Base-by-base conservation (phyloP, 2,888 invertebrate species). In the Epinotia brunnichana region DNA sequence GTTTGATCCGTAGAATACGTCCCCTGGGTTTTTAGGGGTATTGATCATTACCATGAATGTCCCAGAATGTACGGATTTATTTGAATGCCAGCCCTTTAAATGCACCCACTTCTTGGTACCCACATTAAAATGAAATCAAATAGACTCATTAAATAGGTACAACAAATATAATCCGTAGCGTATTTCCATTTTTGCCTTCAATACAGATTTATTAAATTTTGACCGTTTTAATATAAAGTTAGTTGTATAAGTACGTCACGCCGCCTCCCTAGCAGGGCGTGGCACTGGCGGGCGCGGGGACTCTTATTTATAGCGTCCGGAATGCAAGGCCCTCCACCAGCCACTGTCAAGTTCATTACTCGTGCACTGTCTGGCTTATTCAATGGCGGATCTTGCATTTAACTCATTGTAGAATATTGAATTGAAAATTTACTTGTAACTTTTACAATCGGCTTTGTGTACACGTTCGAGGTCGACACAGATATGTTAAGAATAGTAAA, bases 331-430 rank as follows among this genome's bases (percentile, higher is more conserved):
- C 87, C 87, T 86, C 87, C 84, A 84, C 81, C 80, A 77, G 81
- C 87, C 89, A 90, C 90, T 91, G 91, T 92, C 91, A 92, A 92
- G 92, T 91, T 91, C 91, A 91, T 89, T 90, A 88, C 82, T 86
- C 87, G 75, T 76, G 77, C 57, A 62, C 59, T 71, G 68, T 66
- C 59, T 54, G 61, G 56, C 59, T 73, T 70, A 59, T 61, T 67
- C 67, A 68, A 61, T 15, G 29, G 19, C 54, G 17, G 29, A 15
- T 54, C 35, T 10, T 11, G 24, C 41, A 24, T 56, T 53, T 19
- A 19, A 64, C 19, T 54, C 17, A 35, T 51, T 54, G n/a, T 56
- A 56, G 4, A 2, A 66, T 41, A 41, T 53, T 53, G 39, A 13
- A 41, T 41, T 13, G 13, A 41, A 41, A 41, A 41, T 41, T 5